Evolutionary conservation across 2,797 vertebrate genomes (phyloP).

Genomic region (Malurus leucopterus): DNA sequence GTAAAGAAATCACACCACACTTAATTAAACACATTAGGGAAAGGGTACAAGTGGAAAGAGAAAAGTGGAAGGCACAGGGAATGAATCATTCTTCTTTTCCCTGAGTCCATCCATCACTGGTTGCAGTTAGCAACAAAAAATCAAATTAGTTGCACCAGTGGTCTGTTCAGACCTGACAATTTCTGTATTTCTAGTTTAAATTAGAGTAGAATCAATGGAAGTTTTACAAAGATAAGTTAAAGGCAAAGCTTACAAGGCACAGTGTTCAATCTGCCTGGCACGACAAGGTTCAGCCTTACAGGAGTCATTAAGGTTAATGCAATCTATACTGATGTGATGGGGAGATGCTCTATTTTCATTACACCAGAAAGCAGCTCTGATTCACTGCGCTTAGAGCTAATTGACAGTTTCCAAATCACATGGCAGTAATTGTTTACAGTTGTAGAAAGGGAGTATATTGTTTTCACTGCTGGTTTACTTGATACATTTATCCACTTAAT

Average conservation of each 20-base stretch:
- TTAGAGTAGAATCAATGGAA: slow-evolving; percentile 43
- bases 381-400: slow-evolving; percentile 36
- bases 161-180: slow-evolving; percentile 32
- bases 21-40: slow-evolving; percentile 15
- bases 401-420: slow-evolving; percentile 49
- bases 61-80: neutral
- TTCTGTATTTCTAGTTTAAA: slow-evolving; percentile 38
- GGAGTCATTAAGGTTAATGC: slow-evolving; percentile 53
- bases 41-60: neutral
- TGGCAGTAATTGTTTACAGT: slow-evolving; percentile 33
- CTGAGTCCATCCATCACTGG: neutral
- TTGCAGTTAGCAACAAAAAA: slow-evolving; percentile 42
- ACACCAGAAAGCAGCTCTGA: slow-evolving; percentile 36
- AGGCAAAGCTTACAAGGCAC: neutral
- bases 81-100: neutral
- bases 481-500: slow-evolving; percentile 38
- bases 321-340: slow-evolving; percentile 9
- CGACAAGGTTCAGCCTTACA: slow-evolving; percentile 35
- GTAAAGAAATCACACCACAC: neutral
- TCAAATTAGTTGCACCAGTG: slow-evolving; percentile 43
- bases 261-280: slow-evolving; percentile 1
- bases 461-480: slow-evolving; percentile 27
- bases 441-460: slow-evolving; percentile 35
- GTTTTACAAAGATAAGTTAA: slow-evolving; percentile 37
- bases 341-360: slow-evolving; percentile 41